Evolutionary conservation across 1,140 invertebrate genomes (phyloP).

Genomic region (Cheumatopsyche charites): DNA sequence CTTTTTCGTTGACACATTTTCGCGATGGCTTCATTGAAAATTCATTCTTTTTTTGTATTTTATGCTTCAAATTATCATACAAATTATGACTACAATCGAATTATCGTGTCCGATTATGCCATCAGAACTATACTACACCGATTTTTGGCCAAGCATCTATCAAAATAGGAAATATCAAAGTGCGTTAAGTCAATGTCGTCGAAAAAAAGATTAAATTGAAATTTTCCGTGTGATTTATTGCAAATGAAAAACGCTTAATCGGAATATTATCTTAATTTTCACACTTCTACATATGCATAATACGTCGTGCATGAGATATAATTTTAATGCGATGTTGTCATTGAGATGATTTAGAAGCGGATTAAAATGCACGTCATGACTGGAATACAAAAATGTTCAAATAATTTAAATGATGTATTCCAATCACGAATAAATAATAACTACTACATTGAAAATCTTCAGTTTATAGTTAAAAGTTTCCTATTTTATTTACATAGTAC

Average conservation of each 20-base stretch:
- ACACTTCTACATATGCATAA: not conserved
- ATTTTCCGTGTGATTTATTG: not conserved
- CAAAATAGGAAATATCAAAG: conserved; percentile 24
- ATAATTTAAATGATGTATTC: conserved; percentile 8
- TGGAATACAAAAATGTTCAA: conserved; percentile 10
- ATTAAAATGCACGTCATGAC: conserved; percentile 10
- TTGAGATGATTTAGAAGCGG: not conserved
- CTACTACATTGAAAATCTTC: not conserved
- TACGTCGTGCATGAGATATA: no score
- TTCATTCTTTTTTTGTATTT: not conserved
- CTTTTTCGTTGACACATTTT: not conserved
- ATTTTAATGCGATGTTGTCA: no score
- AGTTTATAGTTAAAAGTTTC: no score
- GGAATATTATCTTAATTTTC: not conserved
- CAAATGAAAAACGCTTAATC: not conserved
- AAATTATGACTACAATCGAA: conserved; percentile 22
- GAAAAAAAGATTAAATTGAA: not conserved
- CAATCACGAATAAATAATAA: not conserved
- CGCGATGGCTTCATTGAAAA: no score
- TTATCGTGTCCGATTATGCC: conserved; percentile 14
- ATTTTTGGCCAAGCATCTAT: not conserved
- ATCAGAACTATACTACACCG: not conserved
- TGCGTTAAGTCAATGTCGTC: not conserved
- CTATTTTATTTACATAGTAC: no score
- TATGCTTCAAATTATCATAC: conserved; percentile 16